Conservation (phyloP, 2,888 invertebrate genomes). For the Archips xylosteana region DNA sequence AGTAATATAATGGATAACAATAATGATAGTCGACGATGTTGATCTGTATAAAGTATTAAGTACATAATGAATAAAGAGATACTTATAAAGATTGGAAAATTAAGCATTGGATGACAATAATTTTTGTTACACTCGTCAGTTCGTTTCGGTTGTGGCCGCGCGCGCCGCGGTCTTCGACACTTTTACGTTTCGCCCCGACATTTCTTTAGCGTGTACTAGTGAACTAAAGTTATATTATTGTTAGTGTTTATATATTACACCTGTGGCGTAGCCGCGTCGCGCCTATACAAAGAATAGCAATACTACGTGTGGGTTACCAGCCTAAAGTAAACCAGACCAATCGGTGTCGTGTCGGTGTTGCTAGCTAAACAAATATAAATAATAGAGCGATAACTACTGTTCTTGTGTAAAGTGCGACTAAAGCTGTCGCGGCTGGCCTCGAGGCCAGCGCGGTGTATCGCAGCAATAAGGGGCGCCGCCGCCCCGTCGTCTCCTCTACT, state of each 20-base stretch:
- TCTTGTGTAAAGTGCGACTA: constrained; percentile 59
- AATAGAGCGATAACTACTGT: constrained; percentile 53
- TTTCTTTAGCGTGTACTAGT: constrained; percentile 38
- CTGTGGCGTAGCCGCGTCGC: constrained; percentile 31
- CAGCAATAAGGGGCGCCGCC: not conserved
- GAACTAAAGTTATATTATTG: constrained; percentile 34
- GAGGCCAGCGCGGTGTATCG: not conserved
- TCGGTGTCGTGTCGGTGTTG: constrained; percentile 80
- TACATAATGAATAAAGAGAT: constrained; percentile 64
- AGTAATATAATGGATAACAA: constrained; percentile 46
- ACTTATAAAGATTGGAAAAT: constrained; percentile 73
- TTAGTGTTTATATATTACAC: constrained; percentile 37
- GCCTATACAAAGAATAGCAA: constrained; percentile 65
- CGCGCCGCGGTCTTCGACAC: constrained; percentile 31
- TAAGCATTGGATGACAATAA: constrained; percentile 85
- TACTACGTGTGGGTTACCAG: constrained; percentile 68
- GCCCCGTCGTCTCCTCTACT: constrained; percentile 12
- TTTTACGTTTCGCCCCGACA: constrained; percentile 26
- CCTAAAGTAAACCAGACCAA: constrained; percentile 74
- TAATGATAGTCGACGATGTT: constrained; percentile 61
- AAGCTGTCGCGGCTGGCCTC: constrained; percentile 57
- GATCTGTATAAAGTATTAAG: constrained; percentile 77
- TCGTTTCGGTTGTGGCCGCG: constrained; percentile 40
- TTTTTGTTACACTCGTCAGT: constrained; percentile 76
- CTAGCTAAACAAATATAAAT: constrained; percentile 61